phyloP scores from a whole-genome alignment of 2,888 invertebrate species.

The Tillus elongatus region DNA sequence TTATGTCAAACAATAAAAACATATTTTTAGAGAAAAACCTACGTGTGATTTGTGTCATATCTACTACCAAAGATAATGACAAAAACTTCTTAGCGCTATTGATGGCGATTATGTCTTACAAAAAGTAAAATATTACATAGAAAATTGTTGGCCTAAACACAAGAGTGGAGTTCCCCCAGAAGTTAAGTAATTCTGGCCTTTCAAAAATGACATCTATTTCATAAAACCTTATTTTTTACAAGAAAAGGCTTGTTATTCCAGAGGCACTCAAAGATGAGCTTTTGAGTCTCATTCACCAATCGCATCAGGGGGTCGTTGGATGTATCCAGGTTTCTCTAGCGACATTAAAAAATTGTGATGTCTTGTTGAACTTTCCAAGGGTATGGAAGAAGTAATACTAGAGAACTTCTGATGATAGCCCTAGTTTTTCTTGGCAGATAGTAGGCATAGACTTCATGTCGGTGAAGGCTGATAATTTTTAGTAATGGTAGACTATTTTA shows the following conservation, averaged over 20 bases:
- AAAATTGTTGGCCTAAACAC: conserved; percentile 1
- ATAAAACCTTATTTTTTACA: neutral
- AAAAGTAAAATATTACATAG: neutral
- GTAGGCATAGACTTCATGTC: conserved; percentile 1
- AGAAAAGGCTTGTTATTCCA: conserved; percentile 2
- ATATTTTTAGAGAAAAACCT: conserved; percentile 13
- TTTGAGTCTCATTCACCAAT: neutral
- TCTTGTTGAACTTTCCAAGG: neutral
- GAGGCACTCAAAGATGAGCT: neutral
- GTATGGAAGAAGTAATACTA: neutral
- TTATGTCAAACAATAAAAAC: conserved; percentile 8
- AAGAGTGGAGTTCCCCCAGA: conserved; percentile 2
- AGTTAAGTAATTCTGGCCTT: conserved; percentile 1
- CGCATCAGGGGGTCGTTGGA: conserved; percentile 2
- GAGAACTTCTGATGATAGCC: conserved; percentile 1
- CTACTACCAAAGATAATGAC: conserved; percentile 13
- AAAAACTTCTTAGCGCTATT: conserved; percentile 2
- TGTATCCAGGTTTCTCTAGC: conserved; percentile 1
- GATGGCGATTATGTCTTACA: neutral
- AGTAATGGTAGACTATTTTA: conserved; percentile 1
- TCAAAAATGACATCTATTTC: conserved; percentile 1
- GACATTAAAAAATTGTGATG: neutral
- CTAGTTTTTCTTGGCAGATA: neutral
- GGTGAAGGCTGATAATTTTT: neutral
- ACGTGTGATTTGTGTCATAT: conserved; percentile 10